Base-by-base conservation (phyloP, 2,888 invertebrate genomes). In the Malthinus seriepunctatus region DNA sequence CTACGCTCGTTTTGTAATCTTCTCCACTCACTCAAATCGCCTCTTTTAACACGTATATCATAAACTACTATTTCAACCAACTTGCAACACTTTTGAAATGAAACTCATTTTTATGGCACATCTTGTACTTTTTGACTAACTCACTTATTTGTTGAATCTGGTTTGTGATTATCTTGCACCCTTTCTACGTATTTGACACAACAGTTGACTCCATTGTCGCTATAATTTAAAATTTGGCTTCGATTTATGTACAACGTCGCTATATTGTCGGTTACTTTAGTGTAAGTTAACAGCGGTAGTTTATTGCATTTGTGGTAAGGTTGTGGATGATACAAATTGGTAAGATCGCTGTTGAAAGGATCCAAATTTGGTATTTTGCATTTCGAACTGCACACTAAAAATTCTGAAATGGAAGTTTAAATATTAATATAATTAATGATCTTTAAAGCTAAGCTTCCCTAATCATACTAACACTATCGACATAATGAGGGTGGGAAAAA, bases 291-390 rank as follows among this genome's bases (percentile, higher is more conserved):
- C 3, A 78, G 69, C 42, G 73, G 70, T n/a, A 69, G 61, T 51
- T 74, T 76, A 6, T 80, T 76, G 69, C 87, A 88, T 0, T 80
- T 65, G 59, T 82, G 81, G 64, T 84, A 85, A 56, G 81, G 80
- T 56, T 80, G 77, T 15, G 81, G 80, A 39, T 80, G 80, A 59
- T 84, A 82, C 62, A 82, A 82, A 57, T 79, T 76, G 73, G 79
- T 81, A 9, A 83, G 80, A 60, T 84, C 82, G 5, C 71, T 67
- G 56, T 85, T 83, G 64, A 85, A 84, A 4, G 86, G 82, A 70
- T 87, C 82, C 56, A 86, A 67, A 61, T 86, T 83, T 10, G 84
- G 81, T 71, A 88, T 88, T 69, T 82, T 83, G 69, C 88, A 89
- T 69, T 81, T 83, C 35, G 84, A 79, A 70, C 83, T 87, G 79